Evolutionary conservation across 2,888 invertebrate species (phyloP).

Genomic region (Hypomecis atomaria): DNA sequence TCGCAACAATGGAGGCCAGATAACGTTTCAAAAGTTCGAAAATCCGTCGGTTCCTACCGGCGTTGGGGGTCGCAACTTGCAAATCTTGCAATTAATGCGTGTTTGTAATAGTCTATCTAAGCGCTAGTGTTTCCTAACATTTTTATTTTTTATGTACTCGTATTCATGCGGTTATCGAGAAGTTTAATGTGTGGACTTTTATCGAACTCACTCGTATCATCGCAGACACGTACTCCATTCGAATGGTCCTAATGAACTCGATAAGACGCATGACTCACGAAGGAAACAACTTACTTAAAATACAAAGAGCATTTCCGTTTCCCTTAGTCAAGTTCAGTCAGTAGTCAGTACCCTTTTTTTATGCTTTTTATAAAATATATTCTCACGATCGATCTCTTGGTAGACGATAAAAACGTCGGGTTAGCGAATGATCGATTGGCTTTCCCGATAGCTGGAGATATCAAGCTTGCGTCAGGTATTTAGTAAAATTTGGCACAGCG

Average conservation of each 20-base stretch:
- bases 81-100: conserved; percentile 63
- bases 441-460: conserved; percentile 58
- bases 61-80: conserved; percentile 59
- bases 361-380: conserved; percentile 54
- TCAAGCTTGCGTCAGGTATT: conserved; percentile 67
- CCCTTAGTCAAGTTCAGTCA: conserved; percentile 47
- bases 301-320: conserved; percentile 76
- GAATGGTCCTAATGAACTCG: conserved; percentile 70
- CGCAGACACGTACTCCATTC: conserved; percentile 50
- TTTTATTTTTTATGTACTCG: conserved; percentile 37
- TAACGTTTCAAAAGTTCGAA: conserved; percentile 84
- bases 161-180: conserved; percentile 24
- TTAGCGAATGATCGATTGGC: conserved; percentile 65
- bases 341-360: conserved; percentile 45
- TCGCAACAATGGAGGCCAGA: conserved; percentile 85
- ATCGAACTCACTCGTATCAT: conserved; percentile 45
- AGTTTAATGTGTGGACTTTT: conserved; percentile 40
- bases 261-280: conserved; percentile 71
- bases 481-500: conserved; percentile 65
- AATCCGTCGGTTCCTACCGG: conserved; percentile 74
- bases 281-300: conserved; percentile 78
- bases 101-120: conserved; percentile 67
- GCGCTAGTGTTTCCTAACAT: conserved; percentile 48
- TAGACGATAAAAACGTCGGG: conserved; percentile 62
- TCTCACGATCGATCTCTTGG: conserved; percentile 69